Conservation (phyloP, 2,797 vertebrate species). For the Choloepus didactylus region DNA sequence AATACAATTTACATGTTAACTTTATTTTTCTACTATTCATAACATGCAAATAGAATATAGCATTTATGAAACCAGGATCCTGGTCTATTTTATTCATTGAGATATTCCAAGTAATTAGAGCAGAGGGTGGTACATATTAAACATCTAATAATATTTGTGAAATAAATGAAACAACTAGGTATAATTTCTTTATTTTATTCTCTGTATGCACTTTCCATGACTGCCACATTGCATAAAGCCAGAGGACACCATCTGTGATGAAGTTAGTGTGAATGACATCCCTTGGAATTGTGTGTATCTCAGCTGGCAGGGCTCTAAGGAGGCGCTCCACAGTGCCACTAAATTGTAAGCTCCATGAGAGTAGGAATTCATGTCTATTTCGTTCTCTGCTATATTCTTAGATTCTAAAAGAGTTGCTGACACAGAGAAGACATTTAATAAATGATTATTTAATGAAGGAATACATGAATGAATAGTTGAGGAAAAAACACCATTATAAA, state of each 20-base stretch:
- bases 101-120: neutral
- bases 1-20: neutral
- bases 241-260: fast-evolving
- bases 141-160: neutral
- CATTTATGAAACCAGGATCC: neutral
- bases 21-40: neutral
- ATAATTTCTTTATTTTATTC: neutral
- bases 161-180: neutral
- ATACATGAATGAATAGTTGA: neutral
- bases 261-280: neutral
- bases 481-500: neutral
- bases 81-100: neutral
- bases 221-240: neutral
- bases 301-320: neutral
- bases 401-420: neutral
- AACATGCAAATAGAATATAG: neutral
- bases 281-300: fast-evolving
- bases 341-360: neutral
- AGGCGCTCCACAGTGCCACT: fast-evolving
- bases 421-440: neutral
- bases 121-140: neutral
- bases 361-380: neutral
- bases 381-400: neutral
- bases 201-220: neutral
- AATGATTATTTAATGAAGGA: neutral